phyloP scores from a whole-genome alignment of 2,113 vertebrate species.

The Cervus canadensis region DNA sequence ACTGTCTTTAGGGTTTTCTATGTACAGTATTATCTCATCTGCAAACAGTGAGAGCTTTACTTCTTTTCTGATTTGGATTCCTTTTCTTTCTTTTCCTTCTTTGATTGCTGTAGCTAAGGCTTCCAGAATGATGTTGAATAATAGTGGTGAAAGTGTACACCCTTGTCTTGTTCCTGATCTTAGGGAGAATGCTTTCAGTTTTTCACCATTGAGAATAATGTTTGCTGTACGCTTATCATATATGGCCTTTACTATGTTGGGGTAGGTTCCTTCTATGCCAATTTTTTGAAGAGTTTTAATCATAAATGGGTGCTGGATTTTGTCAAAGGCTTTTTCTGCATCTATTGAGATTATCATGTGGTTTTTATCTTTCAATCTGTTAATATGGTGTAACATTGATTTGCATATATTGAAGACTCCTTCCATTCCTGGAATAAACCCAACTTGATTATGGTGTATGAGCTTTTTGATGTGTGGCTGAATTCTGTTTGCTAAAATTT shows the following conservation, averaged over 20 bases:
- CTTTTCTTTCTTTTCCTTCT: background rate
- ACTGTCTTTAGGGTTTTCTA: background rate
- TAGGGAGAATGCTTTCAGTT: background rate
- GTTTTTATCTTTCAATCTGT: background rate
- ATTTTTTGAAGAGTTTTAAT: background rate
- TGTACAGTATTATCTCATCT: background rate
- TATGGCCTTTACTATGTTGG: background rate
- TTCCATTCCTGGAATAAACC: background rate
- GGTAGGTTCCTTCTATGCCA: background rate
- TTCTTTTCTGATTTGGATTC: background rate
- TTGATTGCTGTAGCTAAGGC: background rate
- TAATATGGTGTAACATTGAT: background rate
- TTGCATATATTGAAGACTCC: background rate
- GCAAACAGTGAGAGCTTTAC: background rate
- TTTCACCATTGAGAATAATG: background rate
- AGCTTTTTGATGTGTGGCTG: background rate
- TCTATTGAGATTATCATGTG: background rate
- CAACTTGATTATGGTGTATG: background rate
- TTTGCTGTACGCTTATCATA: background rate
- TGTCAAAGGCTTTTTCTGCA: background rate
- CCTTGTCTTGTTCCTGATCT: background rate
- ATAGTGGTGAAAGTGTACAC: background rate
- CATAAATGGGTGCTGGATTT: background rate
- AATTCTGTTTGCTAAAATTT: background rate
- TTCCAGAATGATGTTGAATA: background rate